These are phyloP conservation scores for Falco rusticolus DNA, from an alignment of 2,797 vertebrate genomes.

Conservation along the genomic window DNA sequence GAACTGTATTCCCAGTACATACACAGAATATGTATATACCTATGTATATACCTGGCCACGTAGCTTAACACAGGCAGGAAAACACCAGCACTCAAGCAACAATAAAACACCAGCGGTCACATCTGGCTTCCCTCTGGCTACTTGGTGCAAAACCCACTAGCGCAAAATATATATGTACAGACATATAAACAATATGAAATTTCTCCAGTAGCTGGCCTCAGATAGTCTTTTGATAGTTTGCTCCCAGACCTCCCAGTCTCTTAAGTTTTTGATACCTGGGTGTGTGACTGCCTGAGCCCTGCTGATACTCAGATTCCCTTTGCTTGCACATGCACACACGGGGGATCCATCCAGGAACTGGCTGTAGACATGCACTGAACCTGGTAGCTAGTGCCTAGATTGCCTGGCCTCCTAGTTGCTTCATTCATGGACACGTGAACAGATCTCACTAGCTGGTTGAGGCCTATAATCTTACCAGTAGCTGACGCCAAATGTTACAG, in stretches of 20 bases:
- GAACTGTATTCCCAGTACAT: background rate
- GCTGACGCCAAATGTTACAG: background rate
- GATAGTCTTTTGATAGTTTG: background rate
- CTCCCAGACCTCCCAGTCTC: background rate
- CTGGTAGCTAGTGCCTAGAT: background rate
- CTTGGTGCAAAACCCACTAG: background rate
- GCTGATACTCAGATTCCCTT: background rate
- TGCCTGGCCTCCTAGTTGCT: background rate
- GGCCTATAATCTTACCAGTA: background rate
- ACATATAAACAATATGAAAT: background rate
- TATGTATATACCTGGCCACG: background rate
- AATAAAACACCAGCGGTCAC: no score
- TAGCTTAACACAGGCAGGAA: background rate
- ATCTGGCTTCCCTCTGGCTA: background rate
- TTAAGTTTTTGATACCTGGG: background rate
- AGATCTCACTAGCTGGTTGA: background rate
- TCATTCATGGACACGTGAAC: background rate
- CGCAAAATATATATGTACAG: background rate
- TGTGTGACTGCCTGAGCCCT: background rate
- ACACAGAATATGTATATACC: background rate
- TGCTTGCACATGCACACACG: fast-evolving
- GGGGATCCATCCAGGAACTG: background rate
- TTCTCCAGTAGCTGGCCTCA: background rate
- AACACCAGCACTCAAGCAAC: background rate
- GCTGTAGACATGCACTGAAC: background rate